Conservation (phyloP, 2,888 invertebrate species). For the Andricus quercusramuli region DNA sequence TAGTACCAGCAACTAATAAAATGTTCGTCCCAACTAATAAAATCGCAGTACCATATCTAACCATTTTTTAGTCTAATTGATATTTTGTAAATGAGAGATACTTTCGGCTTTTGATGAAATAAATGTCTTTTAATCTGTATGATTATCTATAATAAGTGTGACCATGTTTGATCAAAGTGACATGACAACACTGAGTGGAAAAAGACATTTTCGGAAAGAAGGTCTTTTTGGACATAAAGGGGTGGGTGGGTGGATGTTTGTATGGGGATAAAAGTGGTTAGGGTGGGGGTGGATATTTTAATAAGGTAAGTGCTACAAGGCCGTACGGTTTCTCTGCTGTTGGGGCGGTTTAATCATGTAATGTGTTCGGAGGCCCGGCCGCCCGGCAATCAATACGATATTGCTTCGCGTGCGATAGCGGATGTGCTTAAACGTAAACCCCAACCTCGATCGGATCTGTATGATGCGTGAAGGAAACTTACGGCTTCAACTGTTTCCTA, state of each 20-base stretch:
- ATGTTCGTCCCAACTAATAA: too few species aligned
- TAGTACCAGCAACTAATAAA: too few species aligned
- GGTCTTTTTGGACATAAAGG: slow-evolving; percentile 38
- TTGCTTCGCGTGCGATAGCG: slow-evolving; percentile 73
- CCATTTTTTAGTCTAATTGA: too few species aligned
- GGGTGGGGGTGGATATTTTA: slow-evolving; percentile 75
- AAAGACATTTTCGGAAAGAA: slow-evolving; percentile 32
- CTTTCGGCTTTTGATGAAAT: too few species aligned
- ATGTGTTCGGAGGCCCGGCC: slow-evolving; percentile 76
- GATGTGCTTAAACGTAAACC: slow-evolving; percentile 70
- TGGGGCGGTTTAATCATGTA: slow-evolving; percentile 78
- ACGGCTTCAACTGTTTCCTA: slow-evolving; percentile 22
- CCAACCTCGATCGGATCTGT: slow-evolving; percentile 42
- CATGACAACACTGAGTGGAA: slow-evolving; percentile 11
- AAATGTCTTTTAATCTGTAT: not conserved
- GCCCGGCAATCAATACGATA: slow-evolving; percentile 76
- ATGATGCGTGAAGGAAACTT: slow-evolving; percentile 38
- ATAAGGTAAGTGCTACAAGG: slow-evolving; percentile 79
- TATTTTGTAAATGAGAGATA: too few species aligned
- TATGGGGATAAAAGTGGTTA: slow-evolving; percentile 62
- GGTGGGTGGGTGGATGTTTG: slow-evolving; percentile 49
- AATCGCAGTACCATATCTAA: too few species aligned
- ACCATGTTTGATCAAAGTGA: not conserved
- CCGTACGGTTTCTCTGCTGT: slow-evolving; percentile 68
- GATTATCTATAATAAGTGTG: not conserved